These are phyloP conservation scores for Aethina tumida DNA, from an alignment of 1,140 invertebrate genomes.

Conservation along the genomic window DNA sequence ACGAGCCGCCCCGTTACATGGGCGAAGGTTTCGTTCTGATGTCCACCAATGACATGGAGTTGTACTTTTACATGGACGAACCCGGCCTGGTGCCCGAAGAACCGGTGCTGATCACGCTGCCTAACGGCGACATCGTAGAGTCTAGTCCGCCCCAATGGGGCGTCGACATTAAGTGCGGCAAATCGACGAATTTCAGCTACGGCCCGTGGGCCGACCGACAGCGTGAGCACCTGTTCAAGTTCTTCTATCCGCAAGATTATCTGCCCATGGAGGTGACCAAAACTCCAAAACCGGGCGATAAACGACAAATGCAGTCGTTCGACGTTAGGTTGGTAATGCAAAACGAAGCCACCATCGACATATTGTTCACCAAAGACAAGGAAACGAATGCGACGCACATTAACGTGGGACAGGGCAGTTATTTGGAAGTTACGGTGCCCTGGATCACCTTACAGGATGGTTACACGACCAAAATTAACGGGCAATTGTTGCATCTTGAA, in stretches of 20 bases:
- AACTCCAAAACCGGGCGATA: constrained; percentile 73
- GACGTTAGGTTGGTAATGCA: constrained; percentile 85
- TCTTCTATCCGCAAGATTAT: constrained; percentile 92
- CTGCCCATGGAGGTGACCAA: constrained; percentile 65
- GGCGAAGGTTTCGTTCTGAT: constrained; percentile 96
- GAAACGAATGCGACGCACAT: constrained; percentile 95
- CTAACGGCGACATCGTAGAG: constrained; percentile 87
- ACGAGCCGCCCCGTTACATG: constrained; percentile 95
- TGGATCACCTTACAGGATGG: constrained; percentile 77
- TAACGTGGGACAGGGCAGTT: constrained; percentile 86
- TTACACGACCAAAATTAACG: constrained; percentile 82
- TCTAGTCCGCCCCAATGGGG: constrained; percentile 90
- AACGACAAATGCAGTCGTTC: constrained; percentile 80
- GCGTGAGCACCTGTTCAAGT: constrained; percentile 88
- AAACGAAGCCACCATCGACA: constrained; percentile 87
- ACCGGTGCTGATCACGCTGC: constrained; percentile 79
- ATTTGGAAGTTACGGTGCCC: constrained; percentile 90
- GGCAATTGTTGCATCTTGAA: constrained; percentile 86
- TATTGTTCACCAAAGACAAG: constrained; percentile 92
- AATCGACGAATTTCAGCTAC: constrained; percentile 95
- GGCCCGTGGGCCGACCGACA: constrained; percentile 98
- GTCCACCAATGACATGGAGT: constrained; percentile 87
- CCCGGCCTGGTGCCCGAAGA: constrained; percentile 80
- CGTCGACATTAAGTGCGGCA: constrained; percentile 91
- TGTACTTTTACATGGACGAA: constrained; percentile 96